phyloP scores from a whole-genome alignment of 92 coral and sea anemone species.

The Zoanthus sociatus region DNA sequence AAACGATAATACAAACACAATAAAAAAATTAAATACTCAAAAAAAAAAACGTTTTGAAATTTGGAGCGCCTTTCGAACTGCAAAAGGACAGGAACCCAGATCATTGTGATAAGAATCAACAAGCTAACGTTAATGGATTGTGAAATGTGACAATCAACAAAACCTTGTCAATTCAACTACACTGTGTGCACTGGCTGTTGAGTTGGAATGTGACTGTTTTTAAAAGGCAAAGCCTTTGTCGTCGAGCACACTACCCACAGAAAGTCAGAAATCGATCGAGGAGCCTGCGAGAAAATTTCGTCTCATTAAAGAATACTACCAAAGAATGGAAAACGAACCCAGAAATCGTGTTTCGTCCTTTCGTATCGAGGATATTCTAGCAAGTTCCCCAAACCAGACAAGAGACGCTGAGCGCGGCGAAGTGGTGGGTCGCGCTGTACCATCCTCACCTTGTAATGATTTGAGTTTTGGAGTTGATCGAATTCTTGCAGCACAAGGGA shows the following conservation, averaged over 20 bases:
- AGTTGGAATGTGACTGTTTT: constrained; percentile 45
- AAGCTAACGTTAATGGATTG: constrained; percentile 86
- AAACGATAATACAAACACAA: background rate
- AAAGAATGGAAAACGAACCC: constrained; percentile 53
- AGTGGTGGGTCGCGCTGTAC: background rate
- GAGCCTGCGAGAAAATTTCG: background rate
- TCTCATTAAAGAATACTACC: background rate
- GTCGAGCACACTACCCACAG: constrained; percentile 26
- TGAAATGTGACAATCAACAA: constrained; percentile 87
- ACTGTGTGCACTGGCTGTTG: constrained; percentile 39
- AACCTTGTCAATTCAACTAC: constrained; percentile 78
- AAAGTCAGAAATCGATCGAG: background rate
- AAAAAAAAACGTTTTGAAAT: background rate
- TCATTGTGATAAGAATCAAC: constrained; percentile 83
- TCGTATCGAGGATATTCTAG: constrained; percentile 83
- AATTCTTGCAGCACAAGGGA: constrained; percentile 42
- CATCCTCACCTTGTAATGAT: constrained; percentile 1
- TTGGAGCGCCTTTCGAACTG: background rate
- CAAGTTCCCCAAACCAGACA: constrained; percentile 50
- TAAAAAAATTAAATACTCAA: background rate
- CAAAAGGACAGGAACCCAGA: constrained; percentile 29
- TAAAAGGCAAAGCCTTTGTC: constrained; percentile 21
- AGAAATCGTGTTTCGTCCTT: constrained; percentile 80
- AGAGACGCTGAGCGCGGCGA: background rate
- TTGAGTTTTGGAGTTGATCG: constrained; percentile 44